Base-by-base conservation (phyloP, 1,140 invertebrate genomes). In the Calephelis nemesis region DNA sequence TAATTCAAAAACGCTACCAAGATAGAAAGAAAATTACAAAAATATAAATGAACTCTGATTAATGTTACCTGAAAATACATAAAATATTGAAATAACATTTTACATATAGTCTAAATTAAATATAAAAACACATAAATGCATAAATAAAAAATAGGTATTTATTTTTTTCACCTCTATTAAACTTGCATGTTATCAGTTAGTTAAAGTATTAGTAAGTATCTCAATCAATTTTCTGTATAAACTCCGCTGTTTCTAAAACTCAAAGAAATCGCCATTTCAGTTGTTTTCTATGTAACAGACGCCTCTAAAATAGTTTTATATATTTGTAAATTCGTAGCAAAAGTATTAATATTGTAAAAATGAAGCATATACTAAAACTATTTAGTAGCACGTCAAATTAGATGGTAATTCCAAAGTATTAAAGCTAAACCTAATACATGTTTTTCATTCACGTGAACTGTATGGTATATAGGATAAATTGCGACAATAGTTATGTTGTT, bases 401-500 rank as follows among this genome's bases (percentile, higher is more conserved):
- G 67, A 69, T 68, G 40, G 49, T 45, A 69, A 64, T 68, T 49
- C 62, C 66, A 66, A 67, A 62, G 68, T 70, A 68, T 71, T 62
- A 73, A 76, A 76, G 76, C 49, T 66, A 66, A 50, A 47, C 13
- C 42, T 66, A 58, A 58, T 58, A 42, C 63, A 85, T 81, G 79
- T 84, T 83, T 82, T 77, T 81, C 77, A 76, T 75, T 82, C 80
- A 83, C 79, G 72, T 70, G 69, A 75, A 74, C 73, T 82, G 79
- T 78, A 67, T 81, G 83, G 70, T 68, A 63, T 84, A 87, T 84
- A 86, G 83, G 76, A 79, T 69, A 81, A 81, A 83, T 82, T 84
- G 86, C 84, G 88, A 89, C 88, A 91, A 91, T 91, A 91, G 88
- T 83, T 87, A 89, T 71, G 82, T 91, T 88, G 87, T 91, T 91